Percentiles rank a stretch among this genome's conserved stretches.
phyloP scores from a whole-genome alignment of 2,113 vertebrate genomes.

The Dascyllus trimaculatus region DNA sequence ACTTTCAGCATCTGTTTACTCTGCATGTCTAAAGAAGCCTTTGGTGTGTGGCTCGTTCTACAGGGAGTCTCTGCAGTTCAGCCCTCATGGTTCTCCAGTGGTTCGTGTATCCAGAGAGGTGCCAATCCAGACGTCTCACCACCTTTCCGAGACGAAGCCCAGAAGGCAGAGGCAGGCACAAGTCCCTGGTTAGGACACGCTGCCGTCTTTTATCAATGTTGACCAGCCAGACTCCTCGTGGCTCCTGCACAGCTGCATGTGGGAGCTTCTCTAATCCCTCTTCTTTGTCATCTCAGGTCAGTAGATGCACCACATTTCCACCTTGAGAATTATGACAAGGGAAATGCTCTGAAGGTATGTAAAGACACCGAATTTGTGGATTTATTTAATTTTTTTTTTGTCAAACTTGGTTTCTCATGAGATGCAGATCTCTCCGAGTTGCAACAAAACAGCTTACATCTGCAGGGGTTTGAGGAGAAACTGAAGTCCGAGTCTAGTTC shows the following conservation, averaged over 20 bases:
- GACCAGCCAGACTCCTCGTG: conserved; percentile 73
- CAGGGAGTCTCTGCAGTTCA: conserved; percentile 61
- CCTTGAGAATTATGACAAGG: conserved; percentile 76
- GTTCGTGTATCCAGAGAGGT: conserved; percentile 60
- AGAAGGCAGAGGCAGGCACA: conserved; percentile 49
- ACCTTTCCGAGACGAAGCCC: conserved; percentile 54
- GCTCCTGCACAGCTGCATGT: conserved; percentile 56
- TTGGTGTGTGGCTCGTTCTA: conserved; percentile 48
- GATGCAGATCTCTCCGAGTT: conserved; percentile 28
- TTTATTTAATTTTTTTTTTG: conserved; percentile 25
- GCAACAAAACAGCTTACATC: conserved; percentile 14
- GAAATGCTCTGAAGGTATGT: conserved; percentile 78
- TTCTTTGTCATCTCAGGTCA: conserved; percentile 83
- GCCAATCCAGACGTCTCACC: conserved; percentile 70
- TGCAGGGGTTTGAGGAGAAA: conserved; percentile 19
- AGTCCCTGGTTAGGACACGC: conserved; percentile 75
- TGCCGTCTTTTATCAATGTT: conserved; percentile 82
- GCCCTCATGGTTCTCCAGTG: conserved; percentile 45
- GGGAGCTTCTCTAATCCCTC: conserved; percentile 71
- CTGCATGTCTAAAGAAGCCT: conserved; percentile 62
- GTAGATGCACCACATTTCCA: conserved; percentile 50
- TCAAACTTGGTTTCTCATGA: conserved; percentile 52
- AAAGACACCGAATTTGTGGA: conserved; percentile 25
- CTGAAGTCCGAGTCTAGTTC: conserved; percentile 39
- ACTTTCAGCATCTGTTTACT: conserved; percentile 60